These are phyloP conservation scores for Nerophis ophidion DNA, from an alignment of 2,113 vertebrate genomes.

Conservation along the genomic window DNA sequence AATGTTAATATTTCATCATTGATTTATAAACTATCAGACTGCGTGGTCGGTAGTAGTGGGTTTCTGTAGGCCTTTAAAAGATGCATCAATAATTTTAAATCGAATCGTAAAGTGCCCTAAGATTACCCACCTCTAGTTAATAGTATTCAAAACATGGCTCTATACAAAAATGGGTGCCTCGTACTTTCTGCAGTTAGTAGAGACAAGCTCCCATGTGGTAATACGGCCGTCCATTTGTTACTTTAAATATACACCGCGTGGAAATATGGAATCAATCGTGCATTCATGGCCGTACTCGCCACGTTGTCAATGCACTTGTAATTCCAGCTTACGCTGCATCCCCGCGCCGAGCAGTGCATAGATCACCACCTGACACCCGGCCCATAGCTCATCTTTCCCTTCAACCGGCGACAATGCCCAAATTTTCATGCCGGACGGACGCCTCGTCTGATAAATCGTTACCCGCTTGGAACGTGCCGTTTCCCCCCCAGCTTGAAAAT, in stretches of 20 bases:
- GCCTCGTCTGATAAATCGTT: constrained; percentile 40
- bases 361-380: constrained; percentile 56
- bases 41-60: no score
- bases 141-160: no score
- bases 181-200: no score
- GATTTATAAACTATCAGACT: no score
- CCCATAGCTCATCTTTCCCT: constrained; percentile 57
- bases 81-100: no score
- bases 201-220: no score
- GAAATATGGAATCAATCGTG: constrained; percentile 45
- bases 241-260: constrained; percentile 14
- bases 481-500: constrained; percentile 31
- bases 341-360: constrained; percentile 53
- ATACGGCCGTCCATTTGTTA: neutral
- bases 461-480: constrained; percentile 24
- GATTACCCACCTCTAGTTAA: no score
- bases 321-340: constrained; percentile 63
- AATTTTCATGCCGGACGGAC: constrained; percentile 48
- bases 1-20: no score
- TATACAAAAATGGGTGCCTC: no score
- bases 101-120: no score
- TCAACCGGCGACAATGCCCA: constrained; percentile 48
- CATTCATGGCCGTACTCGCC: constrained; percentile 35
- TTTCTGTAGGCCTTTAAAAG: no score
- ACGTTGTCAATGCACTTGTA: constrained; percentile 59